Conservation (phyloP, 2,888 invertebrate genomes). For the Acheta domesticus region DNA sequence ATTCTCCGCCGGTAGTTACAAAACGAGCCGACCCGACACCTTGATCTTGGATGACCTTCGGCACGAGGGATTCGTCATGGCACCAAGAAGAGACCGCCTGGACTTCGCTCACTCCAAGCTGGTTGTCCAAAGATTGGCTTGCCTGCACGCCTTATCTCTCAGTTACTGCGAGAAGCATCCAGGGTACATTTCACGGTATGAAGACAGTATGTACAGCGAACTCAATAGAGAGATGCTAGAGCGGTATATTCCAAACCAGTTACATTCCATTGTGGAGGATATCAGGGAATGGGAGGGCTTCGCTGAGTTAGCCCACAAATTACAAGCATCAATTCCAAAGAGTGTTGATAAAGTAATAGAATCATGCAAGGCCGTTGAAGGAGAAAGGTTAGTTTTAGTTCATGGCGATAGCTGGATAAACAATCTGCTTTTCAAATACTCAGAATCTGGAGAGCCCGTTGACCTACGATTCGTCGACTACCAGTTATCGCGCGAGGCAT, state of each 20-base stretch:
- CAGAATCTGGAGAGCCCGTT: conserved; percentile 18
- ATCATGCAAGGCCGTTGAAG: neutral
- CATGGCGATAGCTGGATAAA: conserved; percentile 37
- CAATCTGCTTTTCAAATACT: conserved; percentile 34
- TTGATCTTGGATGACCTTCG: conserved; percentile 33
- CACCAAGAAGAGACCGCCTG: conserved; percentile 29
- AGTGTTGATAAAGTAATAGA: neutral
- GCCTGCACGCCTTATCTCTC: conserved; percentile 34
- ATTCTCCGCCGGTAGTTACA: conserved; percentile 23
- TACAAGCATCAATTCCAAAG: neutral
- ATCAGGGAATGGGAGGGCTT: conserved; percentile 19
- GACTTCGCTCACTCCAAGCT: conserved; percentile 30
- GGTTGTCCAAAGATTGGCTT: conserved; percentile 30
- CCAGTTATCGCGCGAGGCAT: conserved; percentile 31
- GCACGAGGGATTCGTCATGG: conserved; percentile 30
- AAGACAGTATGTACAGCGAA: conserved; percentile 23
- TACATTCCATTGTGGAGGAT: neutral
- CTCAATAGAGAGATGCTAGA: neutral
- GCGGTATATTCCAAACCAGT: neutral
- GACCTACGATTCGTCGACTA: conserved; percentile 35
- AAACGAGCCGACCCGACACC: conserved; percentile 22
- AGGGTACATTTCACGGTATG: conserved; percentile 21
- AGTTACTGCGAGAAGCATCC: conserved; percentile 29
- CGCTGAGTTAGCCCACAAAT: neutral
- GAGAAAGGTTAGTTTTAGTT: conserved; percentile 28